Evolutionary conservation across 1,140 invertebrate species (phyloP).

Genomic region (Atta texana): DNA sequence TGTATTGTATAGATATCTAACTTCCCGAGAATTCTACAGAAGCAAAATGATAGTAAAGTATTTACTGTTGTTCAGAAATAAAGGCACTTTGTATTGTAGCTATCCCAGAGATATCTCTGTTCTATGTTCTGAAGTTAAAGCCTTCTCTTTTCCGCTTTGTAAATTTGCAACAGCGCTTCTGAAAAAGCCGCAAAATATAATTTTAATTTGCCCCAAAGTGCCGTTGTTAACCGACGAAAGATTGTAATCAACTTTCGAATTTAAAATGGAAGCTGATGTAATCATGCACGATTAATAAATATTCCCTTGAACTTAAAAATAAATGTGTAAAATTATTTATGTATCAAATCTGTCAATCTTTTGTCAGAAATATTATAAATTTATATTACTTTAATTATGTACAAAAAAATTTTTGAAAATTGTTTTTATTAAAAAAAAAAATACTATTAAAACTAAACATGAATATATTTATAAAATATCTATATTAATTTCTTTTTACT

Average conservation of each 20-base stretch:
- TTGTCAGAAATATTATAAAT: not conserved
- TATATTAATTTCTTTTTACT: slow-evolving; percentile 4
- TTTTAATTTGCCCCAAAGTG: slow-evolving; percentile 45
- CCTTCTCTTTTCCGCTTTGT: not conserved
- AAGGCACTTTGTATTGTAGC: slow-evolving; percentile 17
- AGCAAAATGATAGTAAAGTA: not conserved
- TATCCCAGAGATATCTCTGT: not conserved
- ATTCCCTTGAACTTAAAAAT: not conserved
- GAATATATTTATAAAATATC: not conserved
- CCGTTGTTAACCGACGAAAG: slow-evolving; percentile 14
- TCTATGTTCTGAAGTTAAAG: not conserved
- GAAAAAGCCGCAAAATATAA: slow-evolving; percentile 37
- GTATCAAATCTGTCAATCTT: not conserved
- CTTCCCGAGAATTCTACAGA: slow-evolving; percentile 13
- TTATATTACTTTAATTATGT: not conserved
- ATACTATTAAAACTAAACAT: not conserved
- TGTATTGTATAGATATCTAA: not conserved
- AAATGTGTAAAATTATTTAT: not conserved
- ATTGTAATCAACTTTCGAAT: not conserved
- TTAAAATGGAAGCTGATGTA: not conserved
- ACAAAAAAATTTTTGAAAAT: not conserved
- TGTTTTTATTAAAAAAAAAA: not conserved
- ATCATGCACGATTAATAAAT: not conserved
- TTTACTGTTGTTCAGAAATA: slow-evolving; percentile 38
- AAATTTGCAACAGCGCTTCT: slow-evolving; percentile 13